Conservation (phyloP, 2,113 vertebrate genomes). For the Myrmecophaga tridactyla region DNA sequence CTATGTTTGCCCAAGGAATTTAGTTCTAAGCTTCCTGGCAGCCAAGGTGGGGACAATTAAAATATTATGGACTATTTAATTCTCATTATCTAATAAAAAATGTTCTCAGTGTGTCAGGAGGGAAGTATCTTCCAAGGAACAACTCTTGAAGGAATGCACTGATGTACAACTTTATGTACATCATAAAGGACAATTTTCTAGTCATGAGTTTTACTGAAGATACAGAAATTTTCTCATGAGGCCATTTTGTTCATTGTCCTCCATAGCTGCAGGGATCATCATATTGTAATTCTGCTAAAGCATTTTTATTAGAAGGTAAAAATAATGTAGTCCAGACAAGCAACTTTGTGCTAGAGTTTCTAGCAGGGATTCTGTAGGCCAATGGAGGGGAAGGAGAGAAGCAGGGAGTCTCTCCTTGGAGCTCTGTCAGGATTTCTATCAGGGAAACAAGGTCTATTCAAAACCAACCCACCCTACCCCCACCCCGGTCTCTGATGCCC, state of each 20-base stretch:
- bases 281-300: background rate
- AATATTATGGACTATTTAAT: background rate
- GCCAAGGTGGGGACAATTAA: background rate
- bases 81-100: background rate
- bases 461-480: accelerated
- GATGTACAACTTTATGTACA: background rate
- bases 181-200: background rate
- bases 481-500: accelerated
- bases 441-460: background rate
- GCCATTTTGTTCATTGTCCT: background rate
- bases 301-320: background rate
- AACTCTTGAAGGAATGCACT: background rate
- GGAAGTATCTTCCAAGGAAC: background rate
- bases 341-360: no score
- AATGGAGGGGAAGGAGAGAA: background rate
- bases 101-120: background rate
- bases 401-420: no score
- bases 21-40: background rate
- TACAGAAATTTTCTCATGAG: background rate
- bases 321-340: background rate
- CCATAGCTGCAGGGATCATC: background rate
- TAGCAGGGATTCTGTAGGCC: accelerated
- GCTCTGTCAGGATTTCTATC: accelerated
- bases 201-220: background rate
- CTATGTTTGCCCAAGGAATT: background rate